A percentile compares a stretch with the other conserved stretches of the same genome.
These are phyloP conservation scores for Cenopis cana DNA, from an alignment of 2,888 invertebrate species.

Conservation along the genomic window DNA sequence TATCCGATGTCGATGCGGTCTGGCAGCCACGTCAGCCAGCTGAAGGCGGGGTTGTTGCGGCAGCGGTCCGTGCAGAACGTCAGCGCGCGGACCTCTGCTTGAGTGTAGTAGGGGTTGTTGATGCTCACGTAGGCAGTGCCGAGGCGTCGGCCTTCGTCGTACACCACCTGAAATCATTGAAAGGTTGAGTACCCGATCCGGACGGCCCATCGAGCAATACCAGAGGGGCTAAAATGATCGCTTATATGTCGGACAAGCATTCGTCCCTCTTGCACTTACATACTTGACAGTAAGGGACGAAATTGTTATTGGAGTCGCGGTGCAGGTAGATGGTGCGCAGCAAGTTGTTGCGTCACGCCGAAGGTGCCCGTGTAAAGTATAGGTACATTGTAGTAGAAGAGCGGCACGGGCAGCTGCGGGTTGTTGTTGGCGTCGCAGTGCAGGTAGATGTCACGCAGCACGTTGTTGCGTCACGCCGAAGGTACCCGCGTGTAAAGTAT, in stretches of 20 bases:
- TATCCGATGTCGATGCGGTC: slow-evolving; percentile 82
- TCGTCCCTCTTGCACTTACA: too few relatives aligned
- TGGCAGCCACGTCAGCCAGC: slow-evolving; percentile 85
- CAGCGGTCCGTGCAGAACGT: slow-evolving; percentile 83
- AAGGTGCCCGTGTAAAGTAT: too few relatives aligned
- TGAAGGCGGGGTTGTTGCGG: slow-evolving; percentile 83
- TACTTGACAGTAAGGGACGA: too few relatives aligned
- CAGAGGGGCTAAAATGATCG: too few relatives aligned
- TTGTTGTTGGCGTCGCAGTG: too few relatives aligned
- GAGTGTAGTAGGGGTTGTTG: slow-evolving; percentile 86
- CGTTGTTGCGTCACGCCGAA: too few relatives aligned
- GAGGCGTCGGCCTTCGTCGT: slow-evolving; percentile 75
- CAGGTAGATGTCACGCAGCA: too few relatives aligned
- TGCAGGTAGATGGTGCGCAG: too few relatives aligned
- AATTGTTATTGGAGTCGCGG: too few relatives aligned
- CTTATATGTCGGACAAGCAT: too few relatives aligned
- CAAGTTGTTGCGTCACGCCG: too few relatives aligned
- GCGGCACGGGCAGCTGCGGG: slow-evolving; percentile 71
- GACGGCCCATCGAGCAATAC: too few relatives aligned
- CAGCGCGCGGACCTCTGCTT: slow-evolving; percentile 66
- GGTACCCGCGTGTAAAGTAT: slow-evolving; percentile 71
- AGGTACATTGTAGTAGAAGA: slow-evolving; percentile 74
- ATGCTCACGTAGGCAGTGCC: slow-evolving; percentile 86
- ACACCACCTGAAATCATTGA: slow-evolving; percentile 72
- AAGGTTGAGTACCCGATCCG: neutral